Evolutionary conservation across 2,797 vertebrate genomes (phyloP), one percentile per base, ranked within the genome.

Genomic region (Pagetopsis macropterus): DNA sequence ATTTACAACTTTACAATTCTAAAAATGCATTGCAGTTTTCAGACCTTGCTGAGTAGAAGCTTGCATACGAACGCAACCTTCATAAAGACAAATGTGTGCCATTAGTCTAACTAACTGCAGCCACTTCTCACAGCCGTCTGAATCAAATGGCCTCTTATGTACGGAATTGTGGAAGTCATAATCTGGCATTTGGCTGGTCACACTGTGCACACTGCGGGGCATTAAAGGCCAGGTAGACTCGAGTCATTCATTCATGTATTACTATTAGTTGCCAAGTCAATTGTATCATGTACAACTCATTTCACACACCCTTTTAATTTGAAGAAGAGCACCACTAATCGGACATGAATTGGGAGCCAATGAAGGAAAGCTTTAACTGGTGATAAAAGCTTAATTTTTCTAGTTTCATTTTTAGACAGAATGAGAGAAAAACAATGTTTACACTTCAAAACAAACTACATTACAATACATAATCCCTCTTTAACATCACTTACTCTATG

Each of bases 71-170:
- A 46, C 45, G 3, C 51, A 66, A 48, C 62, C 23, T 78, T 84
- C 81, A 76, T 74, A 56, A 76, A 84, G 84, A 78, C 67, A 76
- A 84, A 88, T 88, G 72, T 59, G 52, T 48, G 21, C 70, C 55
- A 88, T 89, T 87, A 87, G 74, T 75, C 61, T 43, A 44, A 73
- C 65, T 83, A 81, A 87, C 64, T 76, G 72, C 46, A 59, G 63
- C 57, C 82, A 78, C 72, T 80, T 84, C 64, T 82, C 65, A 78
- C 10, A 54, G 15, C 72, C 68, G 64, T 76, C 59, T 70, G 43
- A 64, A 61, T 81, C 52, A 50, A 48, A 85, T 68, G 68, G 48
- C 23, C 31, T 45, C 19, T 65, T 49, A 65, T 65, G 57, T 41
- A 23, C 52, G 46, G 40, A 72, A 57, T 59, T 0, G 4, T 14